A percentile compares a stretch with the other conserved stretches of the same genome.
These are phyloP conservation scores for Anguilla anguilla DNA, from an alignment of 2,797 vertebrate species.

Conservation along the genomic window DNA sequence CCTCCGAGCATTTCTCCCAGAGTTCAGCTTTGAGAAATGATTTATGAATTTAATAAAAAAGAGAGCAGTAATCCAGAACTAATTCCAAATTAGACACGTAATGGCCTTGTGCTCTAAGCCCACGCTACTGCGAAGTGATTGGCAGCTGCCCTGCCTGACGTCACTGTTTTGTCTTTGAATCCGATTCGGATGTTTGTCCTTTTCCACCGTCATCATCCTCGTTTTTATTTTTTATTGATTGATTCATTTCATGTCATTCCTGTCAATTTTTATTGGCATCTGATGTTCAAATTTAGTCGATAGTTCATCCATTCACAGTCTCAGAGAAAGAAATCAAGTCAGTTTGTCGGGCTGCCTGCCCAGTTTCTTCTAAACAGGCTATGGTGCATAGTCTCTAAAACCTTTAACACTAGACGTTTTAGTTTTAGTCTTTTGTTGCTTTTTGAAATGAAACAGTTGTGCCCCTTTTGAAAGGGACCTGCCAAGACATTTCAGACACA, in stretches of 20 bases:
- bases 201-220: neutral
- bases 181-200: slow-evolving; percentile 5
- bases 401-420: neutral
- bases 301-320: neutral
- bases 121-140: slow-evolving; percentile 22
- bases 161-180: slow-evolving; percentile 36
- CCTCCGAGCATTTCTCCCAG: slow-evolving; percentile 14
- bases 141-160: slow-evolving; percentile 11
- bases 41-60: slow-evolving; percentile 54
- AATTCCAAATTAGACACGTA: slow-evolving; percentile 54
- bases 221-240: neutral
- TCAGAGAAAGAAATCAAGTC: slow-evolving; percentile 23
- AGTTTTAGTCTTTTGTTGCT: neutral
- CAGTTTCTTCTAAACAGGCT: neutral
- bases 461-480: neutral
- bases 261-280: slow-evolving; percentile 24
- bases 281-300: slow-evolving; percentile 11
- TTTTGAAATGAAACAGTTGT: neutral
- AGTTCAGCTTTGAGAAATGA: slow-evolving; percentile 38
- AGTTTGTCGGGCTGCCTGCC: neutral
- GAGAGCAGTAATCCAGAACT: slow-evolving; percentile 55
- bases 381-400: neutral
- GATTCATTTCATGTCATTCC: slow-evolving; percentile 11
- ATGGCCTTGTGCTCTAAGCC: slow-evolving; percentile 30
- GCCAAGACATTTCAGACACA: slow-evolving; percentile 17